Evolutionary conservation across 2,797 vertebrate genomes (phyloP).

Genomic region (Gymnoscopelus microlampas): DNA sequence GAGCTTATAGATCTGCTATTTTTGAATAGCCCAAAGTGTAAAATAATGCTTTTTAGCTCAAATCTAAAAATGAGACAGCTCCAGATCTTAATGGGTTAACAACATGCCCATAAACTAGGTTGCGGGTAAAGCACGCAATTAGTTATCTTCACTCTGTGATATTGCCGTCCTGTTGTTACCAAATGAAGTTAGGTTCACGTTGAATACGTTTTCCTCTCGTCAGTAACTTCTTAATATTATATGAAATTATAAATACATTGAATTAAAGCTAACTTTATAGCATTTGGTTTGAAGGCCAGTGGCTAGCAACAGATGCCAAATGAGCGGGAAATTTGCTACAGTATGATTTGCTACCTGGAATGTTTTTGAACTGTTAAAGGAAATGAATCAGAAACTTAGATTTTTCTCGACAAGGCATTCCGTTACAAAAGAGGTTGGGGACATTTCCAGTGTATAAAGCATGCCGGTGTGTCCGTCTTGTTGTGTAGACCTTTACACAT

Average conservation of each 20-base stretch:
- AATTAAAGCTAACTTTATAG: not conserved
- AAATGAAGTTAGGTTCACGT: not conserved
- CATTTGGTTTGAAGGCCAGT: not conserved
- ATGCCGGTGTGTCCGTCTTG: constrained; percentile 22
- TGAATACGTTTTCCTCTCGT: not conserved
- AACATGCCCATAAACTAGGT: constrained; percentile 15
- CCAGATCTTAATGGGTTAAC: no score
- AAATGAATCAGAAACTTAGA: constrained; percentile 15
- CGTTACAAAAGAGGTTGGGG: constrained; percentile 1
- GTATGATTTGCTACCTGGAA: not conserved
- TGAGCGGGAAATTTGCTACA: not conserved
- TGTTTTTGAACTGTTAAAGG: not conserved
- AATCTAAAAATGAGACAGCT: no score
- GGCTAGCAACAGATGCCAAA: not conserved
- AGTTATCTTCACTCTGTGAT: constrained; percentile 12
- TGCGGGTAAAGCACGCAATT: constrained; percentile 28
- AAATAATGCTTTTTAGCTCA: no score
- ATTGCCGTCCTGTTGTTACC: not conserved
- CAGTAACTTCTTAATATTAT: not conserved
- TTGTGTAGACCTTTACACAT: constrained; percentile 14
- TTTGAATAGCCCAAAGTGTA: no score
- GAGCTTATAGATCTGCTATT: no score
- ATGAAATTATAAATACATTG: not conserved
- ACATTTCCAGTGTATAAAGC: not conserved
- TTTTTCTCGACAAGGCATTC: constrained; percentile 9